Percentiles rank a stretch among this genome's conserved stretches.
phyloP scores from a whole-genome alignment of 2,888 invertebrate species.

The Tridacna gigas region DNA sequence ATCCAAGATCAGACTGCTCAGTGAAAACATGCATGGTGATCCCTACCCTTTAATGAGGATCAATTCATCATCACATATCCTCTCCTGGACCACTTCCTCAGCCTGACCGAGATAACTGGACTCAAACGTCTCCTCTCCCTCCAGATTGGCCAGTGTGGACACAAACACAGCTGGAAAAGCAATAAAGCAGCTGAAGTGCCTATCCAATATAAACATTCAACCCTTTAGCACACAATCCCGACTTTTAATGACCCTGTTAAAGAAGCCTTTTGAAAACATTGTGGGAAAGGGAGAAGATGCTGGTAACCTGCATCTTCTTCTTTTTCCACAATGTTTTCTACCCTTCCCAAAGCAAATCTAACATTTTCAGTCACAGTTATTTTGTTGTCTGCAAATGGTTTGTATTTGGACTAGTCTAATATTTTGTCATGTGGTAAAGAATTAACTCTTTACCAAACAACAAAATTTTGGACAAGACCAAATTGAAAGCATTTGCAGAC shows the following conservation, averaged over 20 bases:
- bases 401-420: too few relatives aligned
- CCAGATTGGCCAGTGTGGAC: conserved; percentile 98
- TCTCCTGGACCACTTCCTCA: conserved; percentile 91
- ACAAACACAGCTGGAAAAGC: conserved; percentile 87
- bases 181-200: neutral
- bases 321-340: too few relatives aligned
- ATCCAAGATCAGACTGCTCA: too few relatives aligned
- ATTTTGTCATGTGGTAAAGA: too few relatives aligned
- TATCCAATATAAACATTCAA: neutral
- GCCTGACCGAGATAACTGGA: conserved; percentile 96
- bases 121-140: conserved; percentile 99
- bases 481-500: too few relatives aligned
- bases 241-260: neutral
- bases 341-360: too few relatives aligned
- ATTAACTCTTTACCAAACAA: too few relatives aligned
- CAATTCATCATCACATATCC: conserved; percentile 98
- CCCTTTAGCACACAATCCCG: neutral
- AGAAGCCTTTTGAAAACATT: neutral
- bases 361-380: too few relatives aligned
- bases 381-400: too few relatives aligned
- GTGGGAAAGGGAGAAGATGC: too few relatives aligned
- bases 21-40: neutral
- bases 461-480: too few relatives aligned
- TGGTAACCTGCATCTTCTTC: too few relatives aligned
- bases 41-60: conserved; percentile 96